Evolutionary conservation across 2,797 vertebrate genomes (phyloP).

Genomic region (Sylvilagus floridanus): DNA sequence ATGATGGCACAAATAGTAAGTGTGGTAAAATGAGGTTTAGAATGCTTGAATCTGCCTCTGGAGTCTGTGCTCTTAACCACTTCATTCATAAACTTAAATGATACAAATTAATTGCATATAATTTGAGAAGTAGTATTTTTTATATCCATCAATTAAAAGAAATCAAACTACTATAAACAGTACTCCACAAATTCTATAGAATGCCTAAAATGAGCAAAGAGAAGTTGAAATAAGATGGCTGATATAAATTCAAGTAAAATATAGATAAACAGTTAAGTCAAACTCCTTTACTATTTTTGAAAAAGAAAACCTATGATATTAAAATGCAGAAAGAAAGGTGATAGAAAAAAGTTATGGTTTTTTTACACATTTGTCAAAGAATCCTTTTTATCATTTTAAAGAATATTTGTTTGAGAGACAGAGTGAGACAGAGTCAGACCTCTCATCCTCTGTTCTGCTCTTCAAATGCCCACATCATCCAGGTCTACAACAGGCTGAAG

Average conservation of each 20-base stretch:
- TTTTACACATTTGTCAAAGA: background rate
- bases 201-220: background rate
- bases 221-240: background rate
- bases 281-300: background rate
- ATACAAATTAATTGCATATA: background rate
- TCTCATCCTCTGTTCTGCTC: too few species aligned
- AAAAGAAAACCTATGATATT: background rate
- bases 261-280: background rate
- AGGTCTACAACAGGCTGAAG: too few species aligned
- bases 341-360: background rate
- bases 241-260: conserved; percentile 9
- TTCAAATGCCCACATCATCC: too few species aligned
- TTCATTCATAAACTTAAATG: background rate
- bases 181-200: background rate
- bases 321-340: background rate
- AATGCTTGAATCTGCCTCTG: background rate
- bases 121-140: background rate
- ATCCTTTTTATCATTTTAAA: background rate
- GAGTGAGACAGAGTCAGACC: too few species aligned
- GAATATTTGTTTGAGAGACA: too few species aligned
- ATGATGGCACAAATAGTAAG: background rate
- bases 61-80: background rate
- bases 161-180: background rate
- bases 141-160: background rate
- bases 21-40: background rate